Evolutionary conservation across 1,140 invertebrate genomes (phyloP).

Genomic region (Calliphora vicina): DNA sequence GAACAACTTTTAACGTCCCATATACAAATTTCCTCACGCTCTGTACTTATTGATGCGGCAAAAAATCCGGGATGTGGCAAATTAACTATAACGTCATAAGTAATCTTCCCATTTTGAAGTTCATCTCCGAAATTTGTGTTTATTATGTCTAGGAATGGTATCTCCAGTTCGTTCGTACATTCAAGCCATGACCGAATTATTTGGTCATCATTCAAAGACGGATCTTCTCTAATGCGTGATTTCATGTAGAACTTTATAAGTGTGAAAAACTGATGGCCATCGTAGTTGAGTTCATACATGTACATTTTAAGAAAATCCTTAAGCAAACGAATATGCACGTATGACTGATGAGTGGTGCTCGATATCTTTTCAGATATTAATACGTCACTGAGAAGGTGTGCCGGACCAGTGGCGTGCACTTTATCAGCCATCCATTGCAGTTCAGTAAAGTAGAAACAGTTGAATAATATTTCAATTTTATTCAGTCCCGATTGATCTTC

Average conservation of each 20-base stretch:
- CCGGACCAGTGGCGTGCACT: constrained; percentile 71
- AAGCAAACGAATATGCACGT: constrained; percentile 69
- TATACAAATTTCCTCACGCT: constrained; percentile 78
- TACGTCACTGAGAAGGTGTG: constrained; percentile 55
- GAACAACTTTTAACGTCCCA: constrained; percentile 76
- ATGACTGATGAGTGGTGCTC: constrained; percentile 40
- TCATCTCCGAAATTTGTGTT: constrained; percentile 49
- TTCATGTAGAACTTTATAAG: constrained; percentile 70
- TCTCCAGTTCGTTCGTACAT: constrained; percentile 55
- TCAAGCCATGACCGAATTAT: constrained; percentile 55
- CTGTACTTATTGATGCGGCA: constrained; percentile 76
- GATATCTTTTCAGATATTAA: constrained; percentile 52
- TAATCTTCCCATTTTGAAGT: constrained; percentile 27
- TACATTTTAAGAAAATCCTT: constrained; percentile 73
- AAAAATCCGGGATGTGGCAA: constrained; percentile 65
- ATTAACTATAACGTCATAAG: constrained; percentile 58
- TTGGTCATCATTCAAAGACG: constrained; percentile 52
- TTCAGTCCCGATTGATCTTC: constrained; percentile 56
- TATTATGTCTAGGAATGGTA: constrained; percentile 58
- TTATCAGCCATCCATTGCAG: constrained; percentile 79
- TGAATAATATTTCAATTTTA: constrained; percentile 59
- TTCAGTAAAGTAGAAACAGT: constrained; percentile 68
- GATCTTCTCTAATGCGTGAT: constrained; percentile 57
- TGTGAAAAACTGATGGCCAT: constrained; percentile 79
- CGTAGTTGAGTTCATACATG: constrained; percentile 74